phyloP scores from a whole-genome alignment of 2,113 vertebrate genomes.

The Sciurus niger region DNA sequence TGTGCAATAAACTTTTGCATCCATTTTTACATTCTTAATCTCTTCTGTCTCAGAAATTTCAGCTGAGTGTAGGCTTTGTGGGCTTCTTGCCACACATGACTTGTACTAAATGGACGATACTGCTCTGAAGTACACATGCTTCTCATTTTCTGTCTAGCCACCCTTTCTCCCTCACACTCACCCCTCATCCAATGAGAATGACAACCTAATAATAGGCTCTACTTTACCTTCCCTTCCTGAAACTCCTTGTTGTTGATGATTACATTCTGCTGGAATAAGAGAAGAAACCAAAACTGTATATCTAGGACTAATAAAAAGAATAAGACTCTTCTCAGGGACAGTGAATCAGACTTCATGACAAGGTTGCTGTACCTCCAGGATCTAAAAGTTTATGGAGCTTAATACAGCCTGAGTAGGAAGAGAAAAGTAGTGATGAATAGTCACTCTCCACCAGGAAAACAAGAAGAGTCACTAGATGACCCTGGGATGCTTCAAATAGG shows the following conservation, averaged over 20 bases:
- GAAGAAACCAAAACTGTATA: neutral
- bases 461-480: neutral
- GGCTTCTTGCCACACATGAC: no score
- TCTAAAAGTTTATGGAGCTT: neutral
- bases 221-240: neutral
- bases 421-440: neutral
- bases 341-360: neutral
- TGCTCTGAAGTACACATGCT: no score
- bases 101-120: neutral
- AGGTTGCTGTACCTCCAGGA: neutral
- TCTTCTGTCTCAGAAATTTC: neutral
- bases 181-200: neutral
- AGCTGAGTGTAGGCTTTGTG: neutral
- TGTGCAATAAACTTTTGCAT: neutral
- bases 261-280: neutral
- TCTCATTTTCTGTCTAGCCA: neutral
- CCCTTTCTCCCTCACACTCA: neutral
- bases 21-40: neutral
- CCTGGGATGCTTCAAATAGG: neutral
- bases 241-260: neutral
- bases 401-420: neutral
- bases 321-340: neutral
- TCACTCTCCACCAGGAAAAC: neutral
- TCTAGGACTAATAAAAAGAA: neutral
- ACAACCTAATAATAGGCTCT: neutral